Evolutionary conservation across 1,140 invertebrate species (phyloP), one percentile per base, ranked within the genome.

Genomic region (Idris sp.): DNA sequence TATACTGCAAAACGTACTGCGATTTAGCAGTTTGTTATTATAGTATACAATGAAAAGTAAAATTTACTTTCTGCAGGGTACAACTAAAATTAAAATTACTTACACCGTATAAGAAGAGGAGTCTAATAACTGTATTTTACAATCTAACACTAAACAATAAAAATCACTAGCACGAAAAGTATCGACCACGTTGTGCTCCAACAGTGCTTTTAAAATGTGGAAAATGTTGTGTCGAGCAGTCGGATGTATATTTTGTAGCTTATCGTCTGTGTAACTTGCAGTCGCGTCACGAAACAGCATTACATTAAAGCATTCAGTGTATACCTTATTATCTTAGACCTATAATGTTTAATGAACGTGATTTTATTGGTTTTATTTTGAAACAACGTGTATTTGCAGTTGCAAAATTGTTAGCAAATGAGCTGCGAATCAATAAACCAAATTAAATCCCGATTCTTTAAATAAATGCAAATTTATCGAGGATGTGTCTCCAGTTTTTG

Each of bases 201-300:
- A 1, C 35, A 22, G 11, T 61, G 26, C n/a, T 3, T 22, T 31
- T 62, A 62, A 61, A 64, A 49, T 51, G 58, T 19, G 15, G 51
- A 56, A 62, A 64, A 73, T 73, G 69, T 73, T 58, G 44, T 43
- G 46, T 16, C 43, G 16, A 74, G 22, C 38, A 46, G 38, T 46
- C 35, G 61, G 59, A 74, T 67, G 69, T 65, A 65, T 65, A 73
- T 73, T 65, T 59, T 53, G 44, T 53, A 59, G 38, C 61, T 73
- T 65, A 73, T 73, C 61, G 69, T 59, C 69, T 59, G 69, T 72
- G n/a, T 65, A 73, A 64, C 54, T 65, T 65, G 61, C 25, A 74
- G 46, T 67, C 69, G 26, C 19, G 58, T 65, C 69, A 65, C 69
- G 61, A 74, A 74, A 13, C 40, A 8, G 46, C 48, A 54, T 67